Percentiles rank a stretch among this genome's conserved stretches.
These are phyloP conservation scores for Prenolepis imparis DNA, from an alignment of 2,888 invertebrate species.

Conservation along the genomic window DNA sequence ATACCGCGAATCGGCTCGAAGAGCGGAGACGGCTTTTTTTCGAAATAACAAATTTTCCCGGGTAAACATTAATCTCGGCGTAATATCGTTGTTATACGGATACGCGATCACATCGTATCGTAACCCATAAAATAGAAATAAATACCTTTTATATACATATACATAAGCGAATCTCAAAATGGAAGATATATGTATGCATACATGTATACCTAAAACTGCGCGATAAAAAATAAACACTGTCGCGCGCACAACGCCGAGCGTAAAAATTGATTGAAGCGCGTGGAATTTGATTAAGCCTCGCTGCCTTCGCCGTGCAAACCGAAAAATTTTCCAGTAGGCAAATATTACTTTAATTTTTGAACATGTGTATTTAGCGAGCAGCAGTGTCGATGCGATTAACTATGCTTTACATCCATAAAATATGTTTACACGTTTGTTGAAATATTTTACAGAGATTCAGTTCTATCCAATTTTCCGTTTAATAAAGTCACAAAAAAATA, in stretches of 20 bases:
- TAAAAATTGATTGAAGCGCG: constrained; percentile 52
- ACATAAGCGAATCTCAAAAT: background rate
- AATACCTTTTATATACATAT: constrained; percentile 8
- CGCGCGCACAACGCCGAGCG: background rate
- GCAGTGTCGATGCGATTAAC: constrained; percentile 33
- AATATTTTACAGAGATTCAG: constrained; percentile 30
- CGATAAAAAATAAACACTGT: constrained; percentile 32
- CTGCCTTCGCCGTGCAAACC: constrained; percentile 21
- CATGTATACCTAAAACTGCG: constrained; percentile 5
- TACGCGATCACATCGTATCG: constrained; percentile 11
- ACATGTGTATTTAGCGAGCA: constrained; percentile 25
- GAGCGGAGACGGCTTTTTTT: constrained; percentile 18
- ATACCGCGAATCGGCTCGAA: constrained; percentile 44
- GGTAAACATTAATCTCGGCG: constrained; percentile 34
- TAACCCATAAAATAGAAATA: constrained; percentile 9
- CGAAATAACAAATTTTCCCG: constrained; percentile 38
- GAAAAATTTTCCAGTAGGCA: constrained; percentile 41
- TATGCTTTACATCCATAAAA: constrained; percentile 31
- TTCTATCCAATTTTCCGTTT: constrained; percentile 1
- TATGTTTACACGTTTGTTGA: constrained; percentile 25
- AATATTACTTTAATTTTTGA: constrained; percentile 45
- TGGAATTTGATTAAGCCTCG: constrained; percentile 44
- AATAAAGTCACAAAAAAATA: constrained; percentile 22
- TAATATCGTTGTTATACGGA: constrained; percentile 30
- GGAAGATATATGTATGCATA: background rate